Conservation (phyloP, 2,888 invertebrate genomes). For the Syrphus vitripennis region DNA sequence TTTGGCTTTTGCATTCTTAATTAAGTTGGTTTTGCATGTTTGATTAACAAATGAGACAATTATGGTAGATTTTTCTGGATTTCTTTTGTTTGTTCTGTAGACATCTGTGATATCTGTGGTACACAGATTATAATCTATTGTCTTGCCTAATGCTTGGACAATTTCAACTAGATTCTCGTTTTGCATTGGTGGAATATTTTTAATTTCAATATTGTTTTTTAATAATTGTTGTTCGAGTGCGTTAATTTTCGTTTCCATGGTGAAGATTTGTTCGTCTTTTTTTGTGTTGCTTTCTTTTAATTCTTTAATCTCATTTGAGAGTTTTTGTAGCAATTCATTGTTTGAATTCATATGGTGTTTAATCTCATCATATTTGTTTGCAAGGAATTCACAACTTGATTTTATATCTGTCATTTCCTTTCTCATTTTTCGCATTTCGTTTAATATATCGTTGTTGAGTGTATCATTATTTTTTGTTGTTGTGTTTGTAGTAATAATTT, state of each 20-base stretch:
- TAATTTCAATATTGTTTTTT: too few species aligned
- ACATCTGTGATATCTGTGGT: neutral
- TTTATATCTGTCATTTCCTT: slow-evolving; percentile 20
- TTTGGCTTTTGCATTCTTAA: neutral
- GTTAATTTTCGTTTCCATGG: too few species aligned
- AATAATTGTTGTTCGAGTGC: too few species aligned
- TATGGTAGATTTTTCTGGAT: neutral
- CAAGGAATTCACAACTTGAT: slow-evolving; percentile 13
- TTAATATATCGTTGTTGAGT: too few species aligned
- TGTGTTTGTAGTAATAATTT: too few species aligned
- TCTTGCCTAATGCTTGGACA: too few species aligned
- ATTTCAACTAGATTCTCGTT: too few species aligned
- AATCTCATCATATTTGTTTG: slow-evolving; percentile 31
- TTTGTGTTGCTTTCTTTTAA: neutral
- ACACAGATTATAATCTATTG: too few species aligned
- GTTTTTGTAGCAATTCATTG: slow-evolving; percentile 26
- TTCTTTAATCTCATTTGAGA: neutral
- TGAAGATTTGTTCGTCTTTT: neutral
- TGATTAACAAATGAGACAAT: neutral
- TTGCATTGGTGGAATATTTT: too few species aligned
- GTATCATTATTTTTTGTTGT: too few species aligned
- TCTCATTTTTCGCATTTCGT: slow-evolving; percentile 22
- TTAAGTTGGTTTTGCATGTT: neutral
- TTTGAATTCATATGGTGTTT: slow-evolving; percentile 14
- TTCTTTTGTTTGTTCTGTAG: neutral